phyloP scores from a whole-genome alignment of 1,140 invertebrate genomes.

The Copidosoma floridanum region DNA sequence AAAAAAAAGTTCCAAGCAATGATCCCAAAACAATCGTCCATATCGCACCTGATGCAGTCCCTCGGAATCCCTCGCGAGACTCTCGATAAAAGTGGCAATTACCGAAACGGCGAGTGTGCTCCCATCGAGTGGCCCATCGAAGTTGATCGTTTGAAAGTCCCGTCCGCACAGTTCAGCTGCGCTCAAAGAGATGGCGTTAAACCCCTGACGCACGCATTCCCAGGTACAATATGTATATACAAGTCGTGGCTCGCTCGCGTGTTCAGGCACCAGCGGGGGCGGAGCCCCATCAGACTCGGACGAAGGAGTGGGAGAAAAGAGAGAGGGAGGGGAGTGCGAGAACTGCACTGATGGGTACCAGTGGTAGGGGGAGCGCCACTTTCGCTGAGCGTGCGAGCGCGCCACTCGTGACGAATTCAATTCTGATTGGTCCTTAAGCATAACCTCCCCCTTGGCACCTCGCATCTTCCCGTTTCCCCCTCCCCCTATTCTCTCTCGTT shows the following conservation, averaged over 20 bases:
- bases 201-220: constrained; percentile 28
- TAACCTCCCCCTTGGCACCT: constrained; percentile 49
- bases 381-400: constrained; percentile 49
- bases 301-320: constrained; percentile 12
- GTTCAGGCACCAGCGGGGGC: constrained; percentile 26
- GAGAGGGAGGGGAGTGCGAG: not conserved
- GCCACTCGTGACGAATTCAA: constrained; percentile 56
- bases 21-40: no score
- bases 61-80: no score
- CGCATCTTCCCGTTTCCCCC: constrained; percentile 28
- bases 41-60: no score
- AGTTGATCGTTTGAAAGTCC: constrained; percentile 55
- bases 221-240: constrained; percentile 8
- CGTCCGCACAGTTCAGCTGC: constrained; percentile 50
- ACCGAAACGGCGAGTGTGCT: not conserved
- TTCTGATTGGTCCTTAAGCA: constrained; percentile 58
- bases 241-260: constrained; percentile 22
- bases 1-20: no score
- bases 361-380: constrained; percentile 35
- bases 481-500: constrained; percentile 18
- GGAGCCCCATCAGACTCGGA: constrained; percentile 32
- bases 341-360: not conserved
- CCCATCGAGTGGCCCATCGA: constrained; percentile 30
- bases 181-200: constrained; percentile 49
- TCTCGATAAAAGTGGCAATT: not conserved